Conservation (phyloP, 1,140 invertebrate genomes). For the Holcopasites calliopsidis region DNA sequence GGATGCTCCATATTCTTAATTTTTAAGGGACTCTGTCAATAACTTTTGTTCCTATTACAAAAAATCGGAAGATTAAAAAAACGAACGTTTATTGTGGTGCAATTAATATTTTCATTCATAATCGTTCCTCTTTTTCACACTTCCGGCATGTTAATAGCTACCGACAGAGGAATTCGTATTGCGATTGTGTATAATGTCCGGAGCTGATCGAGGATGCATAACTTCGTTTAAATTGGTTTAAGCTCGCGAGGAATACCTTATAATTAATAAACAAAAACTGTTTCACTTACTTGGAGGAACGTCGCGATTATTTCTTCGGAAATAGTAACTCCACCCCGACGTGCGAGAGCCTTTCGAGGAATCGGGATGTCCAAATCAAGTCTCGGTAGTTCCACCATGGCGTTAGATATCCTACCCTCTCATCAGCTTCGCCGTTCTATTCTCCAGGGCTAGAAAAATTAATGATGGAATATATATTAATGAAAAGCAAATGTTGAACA, state of each 20-base stretch:
- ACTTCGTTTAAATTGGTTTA: not conserved
- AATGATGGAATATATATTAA: not conserved
- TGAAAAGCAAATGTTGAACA: not conserved
- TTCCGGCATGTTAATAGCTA: not conserved
- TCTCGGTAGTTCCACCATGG: conserved; percentile 54
- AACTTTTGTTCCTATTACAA: no score
- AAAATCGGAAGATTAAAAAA: no score
- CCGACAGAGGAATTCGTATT: not conserved
- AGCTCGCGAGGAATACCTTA: not conserved
- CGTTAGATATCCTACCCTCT: not conserved
- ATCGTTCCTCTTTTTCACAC: no score
- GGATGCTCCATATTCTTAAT: no score
- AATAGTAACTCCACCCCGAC: conserved; percentile 61
- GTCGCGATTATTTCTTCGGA: conserved; percentile 50
- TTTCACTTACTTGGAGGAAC: conserved; percentile 41
- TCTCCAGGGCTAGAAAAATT: not conserved
- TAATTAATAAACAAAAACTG: no score
- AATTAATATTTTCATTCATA: no score
- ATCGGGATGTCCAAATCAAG: conserved; percentile 61
- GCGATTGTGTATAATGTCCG: not conserved
- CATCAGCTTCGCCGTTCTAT: no score
- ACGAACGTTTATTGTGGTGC: no score
- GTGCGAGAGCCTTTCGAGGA: conserved; percentile 54
- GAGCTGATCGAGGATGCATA: not conserved
- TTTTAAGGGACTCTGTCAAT: no score